A percentile compares a stretch with the other conserved stretches of the same genome.
These are phyloP conservation scores for Colistium nudipinnis DNA, from an alignment of 2,113 vertebrate genomes.

Conservation along the genomic window DNA sequence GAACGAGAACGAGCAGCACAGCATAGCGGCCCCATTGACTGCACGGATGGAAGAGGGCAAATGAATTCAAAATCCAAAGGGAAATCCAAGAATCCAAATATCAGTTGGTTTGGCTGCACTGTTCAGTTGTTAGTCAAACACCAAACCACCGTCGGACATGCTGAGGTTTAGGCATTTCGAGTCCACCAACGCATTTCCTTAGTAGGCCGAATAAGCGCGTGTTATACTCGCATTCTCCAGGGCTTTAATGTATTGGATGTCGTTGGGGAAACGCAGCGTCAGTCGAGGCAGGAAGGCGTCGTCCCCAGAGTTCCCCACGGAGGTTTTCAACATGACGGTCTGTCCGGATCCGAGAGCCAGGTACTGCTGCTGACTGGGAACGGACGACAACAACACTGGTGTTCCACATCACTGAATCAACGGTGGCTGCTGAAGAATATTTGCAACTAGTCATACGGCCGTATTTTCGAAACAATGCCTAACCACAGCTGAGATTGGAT, in stretches of 20 bases:
- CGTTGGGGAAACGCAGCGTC: slow-evolving; percentile 83
- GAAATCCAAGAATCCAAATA: no score
- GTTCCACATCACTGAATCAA: slow-evolving; percentile 64
- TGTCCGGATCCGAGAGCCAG: slow-evolving; percentile 87
- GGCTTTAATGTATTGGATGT: slow-evolving; percentile 90
- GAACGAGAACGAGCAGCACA: no score
- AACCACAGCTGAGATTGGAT: background rate
- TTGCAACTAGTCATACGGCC: background rate
- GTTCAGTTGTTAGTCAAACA: no score
- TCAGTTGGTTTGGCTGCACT: no score
- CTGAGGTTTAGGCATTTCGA: background rate
- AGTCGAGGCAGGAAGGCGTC: slow-evolving; percentile 90
- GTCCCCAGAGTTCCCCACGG: slow-evolving; percentile 88
- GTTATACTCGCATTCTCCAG: slow-evolving; percentile 84
- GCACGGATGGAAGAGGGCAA: no score
- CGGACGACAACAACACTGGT: background rate
- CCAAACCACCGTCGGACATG: background rate
- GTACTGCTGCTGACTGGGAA: slow-evolving; percentile 82
- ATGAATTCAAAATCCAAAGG: no score
- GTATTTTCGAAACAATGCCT: background rate
- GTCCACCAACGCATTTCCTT: background rate
- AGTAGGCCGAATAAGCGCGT: background rate
- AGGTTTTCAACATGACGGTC: slow-evolving; percentile 85
- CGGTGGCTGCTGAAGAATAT: no score
- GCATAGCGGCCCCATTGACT: no score